A percentile compares a stretch with the other conserved stretches of the same genome.
These are phyloP conservation scores for Ctenicera cuprea DNA, from an alignment of 2,888 invertebrate genomes.

Conservation along the genomic window DNA sequence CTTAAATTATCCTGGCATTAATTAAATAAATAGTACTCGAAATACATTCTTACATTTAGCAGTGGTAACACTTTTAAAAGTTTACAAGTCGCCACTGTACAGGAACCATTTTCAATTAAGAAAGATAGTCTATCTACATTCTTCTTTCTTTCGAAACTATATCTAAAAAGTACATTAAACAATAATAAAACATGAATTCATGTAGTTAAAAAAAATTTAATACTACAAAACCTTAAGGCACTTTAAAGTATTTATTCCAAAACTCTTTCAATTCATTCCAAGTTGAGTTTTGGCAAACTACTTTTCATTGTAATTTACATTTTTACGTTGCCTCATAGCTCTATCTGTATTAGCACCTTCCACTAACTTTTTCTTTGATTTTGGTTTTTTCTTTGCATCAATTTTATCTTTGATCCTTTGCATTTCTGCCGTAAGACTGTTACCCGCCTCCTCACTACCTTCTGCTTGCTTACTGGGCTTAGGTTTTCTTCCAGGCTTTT, in stretches of 20 bases:
- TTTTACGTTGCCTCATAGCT: constrained; percentile 28
- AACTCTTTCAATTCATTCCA: background rate
- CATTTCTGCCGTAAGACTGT: constrained; percentile 56
- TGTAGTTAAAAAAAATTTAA: background rate
- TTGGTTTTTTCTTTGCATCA: constrained; percentile 34
- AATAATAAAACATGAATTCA: background rate
- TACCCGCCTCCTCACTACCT: constrained; percentile 6
- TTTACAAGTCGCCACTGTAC: too few species aligned
- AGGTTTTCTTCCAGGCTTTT: constrained; percentile 59
- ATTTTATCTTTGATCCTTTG: constrained; percentile 52
- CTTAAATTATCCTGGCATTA: background rate
- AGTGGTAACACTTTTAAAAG: too few species aligned
- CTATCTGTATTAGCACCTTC: constrained; percentile 34
- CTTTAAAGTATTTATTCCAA: too few species aligned
- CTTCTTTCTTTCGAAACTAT: background rate
- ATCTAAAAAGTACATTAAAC: background rate
- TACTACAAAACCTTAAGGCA: background rate
- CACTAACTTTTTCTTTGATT: constrained; percentile 22
- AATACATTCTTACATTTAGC: background rate
- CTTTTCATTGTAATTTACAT: constrained; percentile 17
- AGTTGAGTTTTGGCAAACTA: background rate
- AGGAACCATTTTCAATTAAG: too few species aligned
- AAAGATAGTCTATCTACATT: too few species aligned
- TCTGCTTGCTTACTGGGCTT: constrained; percentile 14
- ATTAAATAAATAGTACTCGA: background rate